Conservation (phyloP, 2,113 vertebrate species). For the Erythrolamprus reginae region DNA sequence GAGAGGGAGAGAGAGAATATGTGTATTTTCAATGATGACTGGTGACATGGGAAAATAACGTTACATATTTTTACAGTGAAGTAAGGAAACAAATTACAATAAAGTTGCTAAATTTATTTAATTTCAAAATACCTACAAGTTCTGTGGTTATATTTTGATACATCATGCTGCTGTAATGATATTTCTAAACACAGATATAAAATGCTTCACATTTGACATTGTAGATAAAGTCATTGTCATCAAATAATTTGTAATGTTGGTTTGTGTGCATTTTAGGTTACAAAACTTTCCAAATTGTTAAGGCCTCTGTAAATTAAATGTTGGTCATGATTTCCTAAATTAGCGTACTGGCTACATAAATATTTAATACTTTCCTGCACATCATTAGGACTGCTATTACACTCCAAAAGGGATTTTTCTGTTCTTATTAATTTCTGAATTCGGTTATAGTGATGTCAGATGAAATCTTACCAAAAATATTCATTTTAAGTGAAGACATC, state of each 20-base stretch:
- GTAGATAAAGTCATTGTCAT: not conserved
- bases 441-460: not conserved
- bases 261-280: not conserved
- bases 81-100: not conserved
- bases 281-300: not conserved
- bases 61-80: not conserved
- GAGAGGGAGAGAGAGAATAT: no score
- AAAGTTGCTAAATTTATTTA: not conserved
- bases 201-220: not conserved
- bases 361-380: not conserved
- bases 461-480: not conserved
- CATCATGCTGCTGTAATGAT: not conserved
- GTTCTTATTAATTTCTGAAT: not conserved
- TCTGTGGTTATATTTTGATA: not conserved
- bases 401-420: not conserved
- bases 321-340: slow-evolving; percentile 16
- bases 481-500: not conserved
- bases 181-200: not conserved
- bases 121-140: not conserved
- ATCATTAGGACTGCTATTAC: not conserved
- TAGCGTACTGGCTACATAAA: not conserved
- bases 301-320: not conserved
- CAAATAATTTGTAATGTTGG: not conserved
- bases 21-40: not conserved
- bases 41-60: not conserved